A percentile compares a stretch with the other conserved stretches of the same genome.
Evolutionary conservation across 2,113 vertebrate genomes (phyloP).

Genomic region (Amphilophus citrinellus): DNA sequence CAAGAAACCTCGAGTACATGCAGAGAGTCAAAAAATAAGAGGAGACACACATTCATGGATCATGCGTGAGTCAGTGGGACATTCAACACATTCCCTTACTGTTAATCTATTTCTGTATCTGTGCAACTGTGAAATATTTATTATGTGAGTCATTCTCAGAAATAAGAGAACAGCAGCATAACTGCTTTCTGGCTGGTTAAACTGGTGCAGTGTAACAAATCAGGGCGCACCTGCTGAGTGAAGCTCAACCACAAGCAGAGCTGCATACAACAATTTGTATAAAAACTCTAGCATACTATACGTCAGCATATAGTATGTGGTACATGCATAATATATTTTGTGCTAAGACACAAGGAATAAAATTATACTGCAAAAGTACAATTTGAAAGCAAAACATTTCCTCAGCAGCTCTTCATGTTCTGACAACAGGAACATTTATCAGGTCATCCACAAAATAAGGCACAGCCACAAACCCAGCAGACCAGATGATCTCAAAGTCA

Average conservation of each 20-base stretch:
- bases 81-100: conserved; percentile 1
- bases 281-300: not conserved
- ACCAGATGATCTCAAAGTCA: not conserved
- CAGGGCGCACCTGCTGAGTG: not conserved
- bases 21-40: conserved; percentile 7
- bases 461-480: not conserved
- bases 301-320: not conserved
- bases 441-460: no score
- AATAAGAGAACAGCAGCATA: not conserved
- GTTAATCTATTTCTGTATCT: not conserved
- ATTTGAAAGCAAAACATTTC: not conserved
- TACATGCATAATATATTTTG: no score
- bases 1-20: conserved; percentile 25
- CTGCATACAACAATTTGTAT: not conserved
- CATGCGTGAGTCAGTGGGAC: conserved; percentile 37
- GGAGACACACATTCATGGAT: conserved; percentile 16
- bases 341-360: no score
- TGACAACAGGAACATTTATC: not conserved
- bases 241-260: not conserved
- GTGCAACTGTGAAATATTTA: not conserved
- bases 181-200: accelerated
- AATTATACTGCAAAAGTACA: not conserved
- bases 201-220: not conserved
- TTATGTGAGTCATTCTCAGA: not conserved
- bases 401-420: not conserved